Evolutionary conservation across 2,888 invertebrate genomes (phyloP), one percentile per base, ranked within the genome.

Genomic region (Alsophila aescularia): DNA sequence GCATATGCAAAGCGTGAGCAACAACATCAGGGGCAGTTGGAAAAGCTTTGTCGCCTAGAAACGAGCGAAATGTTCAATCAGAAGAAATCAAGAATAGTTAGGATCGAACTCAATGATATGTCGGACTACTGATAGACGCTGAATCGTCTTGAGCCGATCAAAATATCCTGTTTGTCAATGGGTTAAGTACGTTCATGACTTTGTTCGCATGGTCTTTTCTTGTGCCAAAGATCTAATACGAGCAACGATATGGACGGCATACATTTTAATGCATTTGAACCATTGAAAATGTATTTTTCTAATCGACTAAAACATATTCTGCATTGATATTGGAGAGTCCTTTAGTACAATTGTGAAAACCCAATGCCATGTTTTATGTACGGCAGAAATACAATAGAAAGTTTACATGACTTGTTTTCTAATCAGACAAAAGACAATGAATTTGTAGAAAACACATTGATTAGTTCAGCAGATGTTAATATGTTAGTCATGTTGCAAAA

Each of bases 1-100:
- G 92, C 91, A 92, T 84, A 92, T 92, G 92, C 92, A 92, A 92
- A 92, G 92, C 90, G 92, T 92, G 91, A 92, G 86, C 90, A 92
- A 92, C 91, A 92, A 92, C 92, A 92, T 92, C 92, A 92, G 89
- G 85, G 92, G 92, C 85, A 92, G 85, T 91, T 92, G 89, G 84
- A 92, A 90, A 87, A 92, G 85, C 85, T 85, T 91, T 92, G 89
- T 78, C 82, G 92, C 92, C 92, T 92, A 92, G 89, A 91, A 91
- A 92, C 83, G 89, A 90, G 87, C 78, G 88, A 90, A 90, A 91
- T 78, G 84, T 75, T 84, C 79, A 81, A 81, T 90, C 75, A 90
- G 85, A 85, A 61, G 58, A 50, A n/a, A 34, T 34, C 41, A 45
- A 44, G 49, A 49, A 29, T 31, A 31, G 31, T 18, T 37, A 31